phyloP scores from a whole-genome alignment of 2,888 invertebrate genomes.

The Lordiphosa fenestrarum region DNA sequence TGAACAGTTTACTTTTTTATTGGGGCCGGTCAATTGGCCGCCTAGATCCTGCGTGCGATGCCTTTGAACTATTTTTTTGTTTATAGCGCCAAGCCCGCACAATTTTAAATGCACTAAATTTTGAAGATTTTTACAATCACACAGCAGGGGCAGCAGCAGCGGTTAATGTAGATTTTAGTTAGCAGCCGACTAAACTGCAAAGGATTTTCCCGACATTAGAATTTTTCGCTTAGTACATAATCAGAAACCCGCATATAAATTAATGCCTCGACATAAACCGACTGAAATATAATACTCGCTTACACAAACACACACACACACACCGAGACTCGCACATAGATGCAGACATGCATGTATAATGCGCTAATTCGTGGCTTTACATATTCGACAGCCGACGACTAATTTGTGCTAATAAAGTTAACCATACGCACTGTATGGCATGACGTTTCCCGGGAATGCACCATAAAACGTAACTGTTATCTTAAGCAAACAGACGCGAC shows the following conservation, averaged over 20 bases:
- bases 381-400: constrained; percentile 40
- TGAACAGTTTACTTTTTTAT: too few species aligned
- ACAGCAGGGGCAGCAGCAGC: too few species aligned
- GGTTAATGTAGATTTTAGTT: too few species aligned
- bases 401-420: constrained; percentile 68
- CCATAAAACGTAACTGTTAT: constrained; percentile 50
- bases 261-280: constrained; percentile 14
- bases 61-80: too few species aligned
- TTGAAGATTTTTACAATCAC: too few species aligned
- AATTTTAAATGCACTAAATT: too few species aligned
- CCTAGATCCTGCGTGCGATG: too few species aligned
- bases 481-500: constrained; percentile 62
- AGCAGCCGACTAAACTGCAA: too few species aligned
- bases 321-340: not conserved
- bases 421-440: constrained; percentile 63
- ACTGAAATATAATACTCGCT: constrained; percentile 19
- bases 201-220: too few species aligned
- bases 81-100: too few species aligned
- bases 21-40: too few species aligned
- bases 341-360: constrained; percentile 26
- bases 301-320: not conserved
- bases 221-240: not conserved
- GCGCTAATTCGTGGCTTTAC: constrained; percentile 50
- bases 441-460: constrained; percentile 22
- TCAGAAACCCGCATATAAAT: constrained; percentile 14